A percentile compares a stretch with the other conserved stretches of the same genome.
Conservation (phyloP, 1,140 invertebrate species). For the Drosophila seguyi region DNA sequence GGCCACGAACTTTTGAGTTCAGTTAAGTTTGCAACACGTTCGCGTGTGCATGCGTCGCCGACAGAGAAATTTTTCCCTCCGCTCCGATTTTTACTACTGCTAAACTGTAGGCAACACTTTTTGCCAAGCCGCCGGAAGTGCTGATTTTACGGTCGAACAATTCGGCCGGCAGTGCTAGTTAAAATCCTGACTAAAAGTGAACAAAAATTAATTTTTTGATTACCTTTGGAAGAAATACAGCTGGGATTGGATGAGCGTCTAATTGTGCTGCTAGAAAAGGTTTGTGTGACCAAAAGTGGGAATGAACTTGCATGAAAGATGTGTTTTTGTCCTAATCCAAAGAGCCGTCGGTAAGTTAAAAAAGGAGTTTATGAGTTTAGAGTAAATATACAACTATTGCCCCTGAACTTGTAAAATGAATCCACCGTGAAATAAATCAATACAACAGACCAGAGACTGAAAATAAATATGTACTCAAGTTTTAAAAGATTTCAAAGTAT, state of each 20-base stretch:
- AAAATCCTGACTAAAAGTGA: background rate
- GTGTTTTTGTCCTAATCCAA: background rate
- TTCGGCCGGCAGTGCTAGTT: slow-evolving; percentile 18
- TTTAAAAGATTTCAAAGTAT: too few species aligned
- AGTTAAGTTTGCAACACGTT: slow-evolving; percentile 78
- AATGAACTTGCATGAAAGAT: background rate
- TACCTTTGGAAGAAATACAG: background rate
- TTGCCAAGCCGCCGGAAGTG: slow-evolving; percentile 50
- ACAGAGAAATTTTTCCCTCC: slow-evolving; percentile 9
- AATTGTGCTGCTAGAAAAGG: slow-evolving; percentile 11
- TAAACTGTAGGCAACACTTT: slow-evolving; percentile 53
- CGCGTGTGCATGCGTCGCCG: slow-evolving; percentile 58
- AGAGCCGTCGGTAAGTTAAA: background rate
- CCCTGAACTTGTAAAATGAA: too few species aligned
- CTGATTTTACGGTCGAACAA: background rate
- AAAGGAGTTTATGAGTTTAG: background rate
- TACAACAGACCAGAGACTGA: too few species aligned
- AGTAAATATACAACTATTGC: background rate
- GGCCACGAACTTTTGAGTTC: slow-evolving; percentile 71
- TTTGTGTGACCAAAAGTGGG: slow-evolving; percentile 1
- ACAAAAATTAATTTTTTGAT: slow-evolving; percentile 10
- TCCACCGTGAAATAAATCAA: too few species aligned
- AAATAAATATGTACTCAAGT: too few species aligned
- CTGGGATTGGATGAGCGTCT: slow-evolving; percentile 1
- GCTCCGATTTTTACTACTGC: slow-evolving; percentile 21